These are phyloP conservation scores for Epizoanthus scotinus DNA, from an alignment of 92 coral and sea anemone species.

Conservation along the genomic window DNA sequence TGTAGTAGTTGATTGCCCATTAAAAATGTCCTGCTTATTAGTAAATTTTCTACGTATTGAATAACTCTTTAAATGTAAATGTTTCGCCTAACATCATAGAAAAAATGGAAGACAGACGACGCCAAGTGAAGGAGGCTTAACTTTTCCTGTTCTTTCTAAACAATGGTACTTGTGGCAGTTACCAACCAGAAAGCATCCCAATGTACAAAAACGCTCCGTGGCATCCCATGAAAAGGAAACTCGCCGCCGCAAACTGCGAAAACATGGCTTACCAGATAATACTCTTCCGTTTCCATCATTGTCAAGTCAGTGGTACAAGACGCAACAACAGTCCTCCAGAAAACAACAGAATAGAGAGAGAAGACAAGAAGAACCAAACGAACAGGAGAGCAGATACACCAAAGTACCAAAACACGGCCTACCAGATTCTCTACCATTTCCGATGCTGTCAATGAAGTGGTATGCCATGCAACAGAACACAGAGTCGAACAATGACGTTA, in stretches of 20 bases:
- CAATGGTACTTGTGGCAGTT: neutral
- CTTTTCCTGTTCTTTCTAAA: constrained; percentile 12
- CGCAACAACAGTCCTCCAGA: neutral
- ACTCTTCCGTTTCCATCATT: constrained; percentile 23
- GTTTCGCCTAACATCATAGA: too few species aligned
- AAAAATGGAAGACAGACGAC: neutral
- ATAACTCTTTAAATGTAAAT: too few species aligned
- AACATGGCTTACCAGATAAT: neutral
- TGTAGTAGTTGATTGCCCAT: too few species aligned
- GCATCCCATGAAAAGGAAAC: too few species aligned
- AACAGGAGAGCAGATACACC: neutral
- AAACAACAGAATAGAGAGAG: neutral
- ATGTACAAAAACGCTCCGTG: too few species aligned
- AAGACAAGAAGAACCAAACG: neutral
- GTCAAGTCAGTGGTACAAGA: constrained; percentile 6
- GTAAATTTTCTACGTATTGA: too few species aligned
- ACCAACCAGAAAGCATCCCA: too few species aligned
- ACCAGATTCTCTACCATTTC: constrained; percentile 2
- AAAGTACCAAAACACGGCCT: neutral
- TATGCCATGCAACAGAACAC: neutral
- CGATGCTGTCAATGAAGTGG: constrained; percentile 25
- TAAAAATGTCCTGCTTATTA: too few species aligned
- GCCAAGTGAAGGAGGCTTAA: neutral
- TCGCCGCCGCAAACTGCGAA: too few species aligned
- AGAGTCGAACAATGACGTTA: too few species aligned